These are phyloP conservation scores for Morpho achilles DNA, from an alignment of 2,888 invertebrate genomes.

Conservation along the genomic window DNA sequence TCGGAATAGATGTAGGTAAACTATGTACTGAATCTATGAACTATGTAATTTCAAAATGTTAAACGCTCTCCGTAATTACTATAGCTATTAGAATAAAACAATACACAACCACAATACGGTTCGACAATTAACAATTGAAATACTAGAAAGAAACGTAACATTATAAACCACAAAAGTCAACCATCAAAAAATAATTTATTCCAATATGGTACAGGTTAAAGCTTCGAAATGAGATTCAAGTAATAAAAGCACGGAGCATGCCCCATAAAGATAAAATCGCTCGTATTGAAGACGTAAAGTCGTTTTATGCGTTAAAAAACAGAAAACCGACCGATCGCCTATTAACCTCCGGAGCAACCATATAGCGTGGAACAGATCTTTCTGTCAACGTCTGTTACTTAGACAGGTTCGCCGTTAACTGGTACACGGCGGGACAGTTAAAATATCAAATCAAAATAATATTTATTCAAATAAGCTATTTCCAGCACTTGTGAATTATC, in stretches of 20 bases:
- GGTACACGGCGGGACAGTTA: not conserved
- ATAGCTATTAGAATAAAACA: too few species aligned
- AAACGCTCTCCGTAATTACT: too few species aligned
- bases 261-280: conserved; percentile 12
- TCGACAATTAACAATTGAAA: too few species aligned
- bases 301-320: conserved; percentile 15
- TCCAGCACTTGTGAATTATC: too few species aligned
- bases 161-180: conserved; percentile 1
- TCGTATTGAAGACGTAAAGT: conserved; percentile 8
- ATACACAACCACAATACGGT: too few species aligned
- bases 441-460: not conserved
- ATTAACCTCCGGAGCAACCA: conserved; percentile 20
- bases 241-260: conserved; percentile 5
- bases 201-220: not conserved
- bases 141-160: too few species aligned
- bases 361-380: conserved; percentile 17
- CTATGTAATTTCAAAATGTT: too few species aligned
- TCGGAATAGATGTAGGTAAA: too few species aligned
- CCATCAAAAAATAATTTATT: conserved; percentile 1
- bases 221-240: conserved; percentile 9
- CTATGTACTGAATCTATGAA: too few species aligned
- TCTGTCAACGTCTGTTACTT: conserved; percentile 21
- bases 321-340: conserved; percentile 19
- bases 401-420: conserved; percentile 9
- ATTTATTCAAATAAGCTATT: too few species aligned